Evolutionary conservation across 2,797 vertebrate species (phyloP).

Genomic region (Delichon dasypus): DNA sequence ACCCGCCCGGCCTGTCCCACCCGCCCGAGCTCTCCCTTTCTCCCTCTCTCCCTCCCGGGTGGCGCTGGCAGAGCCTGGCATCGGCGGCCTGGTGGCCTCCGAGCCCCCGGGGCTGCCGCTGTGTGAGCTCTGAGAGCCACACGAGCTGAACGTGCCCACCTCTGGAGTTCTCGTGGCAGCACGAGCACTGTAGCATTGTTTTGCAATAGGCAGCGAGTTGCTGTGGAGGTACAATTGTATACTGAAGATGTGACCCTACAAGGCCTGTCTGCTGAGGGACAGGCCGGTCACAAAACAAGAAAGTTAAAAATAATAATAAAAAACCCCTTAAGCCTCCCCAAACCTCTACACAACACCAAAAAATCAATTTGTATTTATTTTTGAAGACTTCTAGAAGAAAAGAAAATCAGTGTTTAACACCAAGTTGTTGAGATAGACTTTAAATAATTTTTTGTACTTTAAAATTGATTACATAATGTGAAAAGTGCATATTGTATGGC

Average conservation of each 20-base stretch:
- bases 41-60: background rate
- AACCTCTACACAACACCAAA: background rate
- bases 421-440: background rate
- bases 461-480: background rate
- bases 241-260: background rate
- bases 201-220: background rate
- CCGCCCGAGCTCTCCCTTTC: background rate
- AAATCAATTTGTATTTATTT: background rate
- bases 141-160: accelerated
- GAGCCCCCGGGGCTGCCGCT: background rate
- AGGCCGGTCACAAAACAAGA: background rate
- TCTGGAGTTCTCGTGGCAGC: too few relatives aligned
- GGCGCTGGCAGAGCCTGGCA: too few relatives aligned
- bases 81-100: background rate
- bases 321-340: accelerated
- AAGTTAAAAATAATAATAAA: accelerated
- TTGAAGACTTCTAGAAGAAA: background rate
- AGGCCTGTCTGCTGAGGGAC: background rate
- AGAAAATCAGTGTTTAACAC: background rate
- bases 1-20: background rate
- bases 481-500: too few relatives aligned
- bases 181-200: background rate
- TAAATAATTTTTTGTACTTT: background rate
- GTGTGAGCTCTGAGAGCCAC: background rate
- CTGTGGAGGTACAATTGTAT: accelerated